phyloP scores from a whole-genome alignment of 2,113 vertebrate genomes.

The Saguinus midas region DNA sequence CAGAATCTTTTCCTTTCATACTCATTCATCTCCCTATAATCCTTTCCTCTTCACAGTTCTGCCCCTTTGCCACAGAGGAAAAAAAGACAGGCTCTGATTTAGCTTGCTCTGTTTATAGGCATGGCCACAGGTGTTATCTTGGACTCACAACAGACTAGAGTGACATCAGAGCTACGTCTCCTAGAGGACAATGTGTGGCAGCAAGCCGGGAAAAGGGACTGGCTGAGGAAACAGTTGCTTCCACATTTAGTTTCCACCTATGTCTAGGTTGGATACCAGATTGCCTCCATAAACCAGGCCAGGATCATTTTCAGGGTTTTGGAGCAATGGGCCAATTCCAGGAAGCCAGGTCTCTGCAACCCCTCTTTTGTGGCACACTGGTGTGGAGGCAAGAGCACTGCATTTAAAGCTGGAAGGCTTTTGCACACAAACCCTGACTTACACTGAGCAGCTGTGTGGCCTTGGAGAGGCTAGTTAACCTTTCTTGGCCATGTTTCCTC shows the following conservation, averaged over 20 bases:
- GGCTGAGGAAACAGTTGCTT: neutral
- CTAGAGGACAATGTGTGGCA: fast-evolving
- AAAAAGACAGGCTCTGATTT: neutral
- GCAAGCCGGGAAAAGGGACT: neutral
- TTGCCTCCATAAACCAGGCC: neutral
- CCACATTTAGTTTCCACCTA: neutral
- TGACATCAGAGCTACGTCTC: neutral
- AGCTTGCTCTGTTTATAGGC: neutral
- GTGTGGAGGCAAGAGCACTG: neutral
- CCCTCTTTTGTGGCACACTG: too few species aligned
- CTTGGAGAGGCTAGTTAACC: neutral
- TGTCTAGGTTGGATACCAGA: neutral
- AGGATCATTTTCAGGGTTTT: neutral
- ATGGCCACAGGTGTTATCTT: neutral
- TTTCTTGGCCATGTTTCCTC: neutral
- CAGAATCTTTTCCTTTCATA: neutral
- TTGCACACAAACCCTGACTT: neutral
- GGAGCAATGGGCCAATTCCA: neutral
- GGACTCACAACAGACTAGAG: neutral
- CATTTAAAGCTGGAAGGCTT: neutral
- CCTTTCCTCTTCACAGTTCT: too few species aligned
- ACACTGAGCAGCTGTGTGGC: neutral
- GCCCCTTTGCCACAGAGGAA: neutral
- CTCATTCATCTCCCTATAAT: neutral
- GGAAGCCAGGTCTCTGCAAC: neutral